Base-by-base conservation (phyloP, 2,888 invertebrate genomes). In the Patella pellucida region DNA sequence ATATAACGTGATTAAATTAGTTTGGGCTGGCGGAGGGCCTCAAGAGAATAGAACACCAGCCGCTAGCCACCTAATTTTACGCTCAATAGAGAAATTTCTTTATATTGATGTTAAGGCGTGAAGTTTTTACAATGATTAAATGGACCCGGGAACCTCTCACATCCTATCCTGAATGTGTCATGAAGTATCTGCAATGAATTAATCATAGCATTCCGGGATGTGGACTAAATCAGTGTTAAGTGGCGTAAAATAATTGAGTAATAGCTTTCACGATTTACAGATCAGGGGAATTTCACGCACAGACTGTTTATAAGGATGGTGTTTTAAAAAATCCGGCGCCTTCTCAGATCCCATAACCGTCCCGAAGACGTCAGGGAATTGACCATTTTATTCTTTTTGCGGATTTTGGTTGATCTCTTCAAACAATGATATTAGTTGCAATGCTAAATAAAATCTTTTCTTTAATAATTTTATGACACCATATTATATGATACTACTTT, bases 121-220 rank as follows among this genome's bases (percentile, higher is more conserved):
- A 76, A 77, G 78, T 79, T 79, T 77, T 79, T 77, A 77, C 77
- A 80, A 77, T 80, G 80, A 80, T 79, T 80, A 79, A 77, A 76
- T 77, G 76, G 76, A 74, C 74, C 75, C 77, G 52, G 70, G 56
- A 52, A 71, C 75, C 51, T 62, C 69, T 41, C 68, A 56, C 56
- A 72, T 68, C 68, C 74, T 70, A 70, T 77, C 69, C 67, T 50
- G 71, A 50, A 71, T 68, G 71, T 70, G 76, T 69, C 74, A 79
- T 69, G 72, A 67, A 54, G 74, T 41, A 62, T 68, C 50, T 69
- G 67, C 71, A 56, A 70, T 72, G 77, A 76, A 78, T 80, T 77
- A 79, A 79, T 78, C 78, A 78, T 74, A 69, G 70, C 72, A 62
- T 74, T 76, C 72, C 71, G 70, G 73, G 70, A 72, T 72, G 74